These are phyloP conservation scores for Therioaphis trifolii DNA, from an alignment of 2,888 invertebrate species.

Conservation along the genomic window DNA sequence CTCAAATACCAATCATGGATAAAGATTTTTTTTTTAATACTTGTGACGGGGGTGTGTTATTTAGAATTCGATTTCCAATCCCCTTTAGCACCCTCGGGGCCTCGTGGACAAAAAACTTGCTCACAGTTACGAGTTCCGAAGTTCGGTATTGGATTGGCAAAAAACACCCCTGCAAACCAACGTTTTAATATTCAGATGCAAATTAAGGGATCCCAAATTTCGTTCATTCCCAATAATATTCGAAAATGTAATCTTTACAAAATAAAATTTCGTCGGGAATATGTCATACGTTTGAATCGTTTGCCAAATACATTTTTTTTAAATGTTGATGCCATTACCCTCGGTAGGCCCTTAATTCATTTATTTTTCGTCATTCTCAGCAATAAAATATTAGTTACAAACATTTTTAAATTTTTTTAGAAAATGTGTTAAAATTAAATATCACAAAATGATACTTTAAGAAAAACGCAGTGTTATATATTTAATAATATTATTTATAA, in stretches of 20 bases:
- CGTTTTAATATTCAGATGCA: slow-evolving; percentile 61
- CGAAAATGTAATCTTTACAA: slow-evolving; percentile 52
- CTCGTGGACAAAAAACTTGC: slow-evolving; percentile 30
- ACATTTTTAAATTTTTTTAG: no score
- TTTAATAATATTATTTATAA: no score
- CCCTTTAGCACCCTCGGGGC: slow-evolving; percentile 42
- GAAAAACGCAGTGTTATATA: no score
- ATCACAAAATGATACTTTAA: no score
- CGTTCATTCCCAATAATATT: slow-evolving; percentile 42
- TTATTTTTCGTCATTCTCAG: no score
- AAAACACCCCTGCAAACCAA: slow-evolving; percentile 51
- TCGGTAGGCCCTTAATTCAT: no score
- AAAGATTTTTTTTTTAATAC: slow-evolving; percentile 18
- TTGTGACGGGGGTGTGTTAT: neutral
- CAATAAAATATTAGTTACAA: no score
- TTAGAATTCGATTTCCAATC: slow-evolving; percentile 58
- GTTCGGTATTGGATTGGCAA: slow-evolving; percentile 58
- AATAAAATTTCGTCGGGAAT: neutral
- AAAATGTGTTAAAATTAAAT: no score
- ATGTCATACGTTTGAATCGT: neutral
- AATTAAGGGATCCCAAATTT: slow-evolving; percentile 51
- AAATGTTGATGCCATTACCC: slow-evolving; percentile 3
- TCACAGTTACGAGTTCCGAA: slow-evolving; percentile 12
- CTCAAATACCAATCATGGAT: slow-evolving; percentile 55
- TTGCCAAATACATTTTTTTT: slow-evolving; percentile 17